Evolutionary conservation across 2,797 vertebrate species (phyloP).

Genomic region (Coilia nasus): DNA sequence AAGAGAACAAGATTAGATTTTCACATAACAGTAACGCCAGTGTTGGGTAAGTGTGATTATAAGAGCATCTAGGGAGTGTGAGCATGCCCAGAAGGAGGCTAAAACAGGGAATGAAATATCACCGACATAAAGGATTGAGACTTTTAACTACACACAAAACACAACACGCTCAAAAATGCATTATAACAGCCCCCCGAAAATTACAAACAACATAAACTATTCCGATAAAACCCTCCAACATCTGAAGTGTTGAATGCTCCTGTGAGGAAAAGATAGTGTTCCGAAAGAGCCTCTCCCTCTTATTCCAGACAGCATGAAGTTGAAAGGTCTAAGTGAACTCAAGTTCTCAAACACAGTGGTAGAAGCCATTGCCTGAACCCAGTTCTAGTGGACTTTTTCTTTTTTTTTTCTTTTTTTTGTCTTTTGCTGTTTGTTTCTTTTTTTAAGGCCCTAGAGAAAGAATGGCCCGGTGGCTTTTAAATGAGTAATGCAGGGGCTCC

Average conservation of each 20-base stretch:
- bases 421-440: no score
- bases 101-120: neutral
- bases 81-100: constrained; percentile 3
- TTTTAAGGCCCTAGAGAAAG: constrained; percentile 34
- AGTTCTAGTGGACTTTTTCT: neutral
- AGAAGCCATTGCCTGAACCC: neutral
- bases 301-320: neutral
- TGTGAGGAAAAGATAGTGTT: neutral
- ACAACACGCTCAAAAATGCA: neutral
- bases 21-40: neutral
- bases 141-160: neutral
- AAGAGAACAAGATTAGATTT: neutral
- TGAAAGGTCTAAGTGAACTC: neutral
- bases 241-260: neutral
- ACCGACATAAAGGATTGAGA: neutral
- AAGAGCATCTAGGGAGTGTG: neutral
- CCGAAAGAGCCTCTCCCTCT: neutral
- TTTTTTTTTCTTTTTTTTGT: no score
- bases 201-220: neutral
- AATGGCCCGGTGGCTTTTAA: constrained; percentile 57
- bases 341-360: neutral
- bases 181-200: neutral
- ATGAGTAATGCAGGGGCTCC: constrained; percentile 58
- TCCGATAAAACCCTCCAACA: neutral
- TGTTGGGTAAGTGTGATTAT: neutral